Base-by-base conservation (phyloP, 2,797 vertebrate genomes). In the Aratinga solstitialis region DNA sequence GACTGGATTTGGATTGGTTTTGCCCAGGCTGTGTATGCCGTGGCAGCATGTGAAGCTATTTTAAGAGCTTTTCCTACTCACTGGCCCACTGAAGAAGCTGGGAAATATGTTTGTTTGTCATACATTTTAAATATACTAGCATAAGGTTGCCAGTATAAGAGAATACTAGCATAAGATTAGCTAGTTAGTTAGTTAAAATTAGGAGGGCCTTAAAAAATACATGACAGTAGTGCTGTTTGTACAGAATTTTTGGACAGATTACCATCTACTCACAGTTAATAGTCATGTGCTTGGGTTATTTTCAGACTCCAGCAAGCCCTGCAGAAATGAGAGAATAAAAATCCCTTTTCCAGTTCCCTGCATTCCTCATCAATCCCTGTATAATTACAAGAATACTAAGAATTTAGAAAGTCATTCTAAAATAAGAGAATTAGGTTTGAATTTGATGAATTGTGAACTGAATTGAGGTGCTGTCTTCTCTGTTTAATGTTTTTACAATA, bases 381-480 rank as follows among this genome's bases (percentile, higher is more conserved):
- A 1, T 50, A 81, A 81, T 54, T 84, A 26, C 18, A 73, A 18
- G 48, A 87, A 30, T 0, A 14, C 59, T 93, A 38, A 82, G 86
- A 82, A 75, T 84, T 80, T 56, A 56, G 40, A 76, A 93, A 78
- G 26, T 23, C 4, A 29, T 91, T 79, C 29, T 53, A 50, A 83
- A 94, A 76, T 82, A 76, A 89, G 61, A 83, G 43, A 93, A 84
- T 75, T 73, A n/a, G 20, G 47, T 83, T 92, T 81, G 47, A 93
- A 36, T 96, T 77, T 58, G 54, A 75, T 89, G 81, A 94, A 71
- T 95, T 56, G 29, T 30, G 34, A 95, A 78, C 78, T 94, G 74
- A 89, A 86, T 78, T 63, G 81, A 90, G 58, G 79, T 89, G 54
- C 87, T 75, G 40, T 78, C 58, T 79, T 90, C 61, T 89, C 8